Evolutionary conservation across 2,888 invertebrate genomes (phyloP), one percentile per base, ranked within the genome.

Genomic region (Heliconius aoede): DNA sequence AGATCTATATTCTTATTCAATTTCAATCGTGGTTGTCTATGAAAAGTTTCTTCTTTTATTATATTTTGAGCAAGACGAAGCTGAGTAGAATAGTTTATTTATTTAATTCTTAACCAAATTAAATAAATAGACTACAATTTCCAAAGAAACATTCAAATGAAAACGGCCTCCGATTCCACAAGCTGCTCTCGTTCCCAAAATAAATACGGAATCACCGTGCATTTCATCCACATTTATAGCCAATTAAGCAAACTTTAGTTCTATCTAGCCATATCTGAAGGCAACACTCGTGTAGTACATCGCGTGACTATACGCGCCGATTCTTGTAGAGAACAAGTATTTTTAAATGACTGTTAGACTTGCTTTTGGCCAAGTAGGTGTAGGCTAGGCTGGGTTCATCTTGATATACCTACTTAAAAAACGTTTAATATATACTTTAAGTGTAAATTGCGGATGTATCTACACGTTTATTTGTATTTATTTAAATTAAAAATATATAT

Each of bases 241-340:
- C 85, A 85, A 85, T 85, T 85, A 85, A 84, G 82, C 83, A 84
- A 83, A 82, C 81, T 82, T 80, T 80, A 79, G 79, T 80, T 74
- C 80, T 84, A 85, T 84, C 84, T 75, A 82, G 80, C 82, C 84
- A 83, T 85, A 89, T 89, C 86, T 86, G 86, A 84, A 87, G 87
- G 89, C 88, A 87, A 88, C 85, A 85, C 84, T 78, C 80, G 80
- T 80, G 79, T 79, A 86, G 86, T 87, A 84, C 85, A 84, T 90
- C 86, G 91, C 91, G 91, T 91, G 90, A 90, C 90, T 89, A 81
- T 81, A 87, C 89, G 83, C 81, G 86, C 87, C 89, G 88, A 91
- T 90, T 89, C 88, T 87, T 88, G 85, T 85, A 82, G 85, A 84
- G 85, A 86, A 88, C 84, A 86, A 84, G 86, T 85, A 86, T 86